Base-by-base conservation (phyloP, 64 coral and sea anemone genomes). In the Montipora foliosa region DNA sequence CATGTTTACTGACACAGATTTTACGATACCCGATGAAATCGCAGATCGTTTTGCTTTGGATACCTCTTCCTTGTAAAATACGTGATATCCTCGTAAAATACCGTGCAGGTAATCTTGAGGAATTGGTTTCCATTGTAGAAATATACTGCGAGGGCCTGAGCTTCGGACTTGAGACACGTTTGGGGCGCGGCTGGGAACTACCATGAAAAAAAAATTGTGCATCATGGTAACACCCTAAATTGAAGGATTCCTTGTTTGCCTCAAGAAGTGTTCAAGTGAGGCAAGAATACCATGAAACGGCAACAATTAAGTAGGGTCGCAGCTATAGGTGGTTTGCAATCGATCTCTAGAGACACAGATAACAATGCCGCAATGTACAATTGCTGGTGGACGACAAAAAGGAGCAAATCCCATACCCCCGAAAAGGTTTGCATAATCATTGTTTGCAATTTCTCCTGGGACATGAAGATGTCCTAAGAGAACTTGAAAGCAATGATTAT, bases 71-170 rank as follows among this genome's bases (percentile, higher is more conserved):
- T 47, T 78, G 75, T 93, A 93, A 62, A 80, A 88, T 11, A 93
- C 83, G 76, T 93, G 48, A 47, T 93, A 93, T 21, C 92, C 92
- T 59, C 75, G 5, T 44, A 93, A 49, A 59, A 74, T 68, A 5
- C 92, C 92, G 64, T 88, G 85, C 13, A 93, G 60, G 61, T 93
- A 76, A 4, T 88, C 29, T 22, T 77, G 17, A 61, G 83, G 75
- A 10, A 93, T 21, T 73, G 92, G 76, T 8, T 84, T 93, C 92
- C 84, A 93, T 11, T 87, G 24, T 15, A 93, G 78, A 14, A 93
- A 78, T 29, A 93, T 87, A 61, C 84, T 93, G n/a, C 64, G 60
- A 21, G 92, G 62, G 12, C 92, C 92, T 67, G 75, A 79, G 82
- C 92, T 81, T 61, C 77, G 17, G 0, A 60, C 92, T 8, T 60